phyloP scores from a whole-genome alignment of 2,888 invertebrate species.

The Mythimna lalbum region DNA sequence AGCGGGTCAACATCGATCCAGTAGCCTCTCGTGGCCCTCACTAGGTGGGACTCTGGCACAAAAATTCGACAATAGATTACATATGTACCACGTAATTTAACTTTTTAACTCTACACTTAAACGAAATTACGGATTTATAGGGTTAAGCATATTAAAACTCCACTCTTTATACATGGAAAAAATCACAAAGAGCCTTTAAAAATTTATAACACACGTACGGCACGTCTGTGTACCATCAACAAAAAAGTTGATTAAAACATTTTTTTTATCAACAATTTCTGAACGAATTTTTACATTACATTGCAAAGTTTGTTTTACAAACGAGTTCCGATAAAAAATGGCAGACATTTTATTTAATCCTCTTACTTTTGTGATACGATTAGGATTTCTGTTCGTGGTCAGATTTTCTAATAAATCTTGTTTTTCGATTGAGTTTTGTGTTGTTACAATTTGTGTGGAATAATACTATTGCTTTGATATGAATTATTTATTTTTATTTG shows the following conservation, averaged over 20 bases:
- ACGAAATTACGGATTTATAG: conserved; percentile 10
- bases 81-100: neutral
- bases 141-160: conserved; percentile 29
- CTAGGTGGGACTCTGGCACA: no score
- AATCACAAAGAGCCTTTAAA: conserved; percentile 49
- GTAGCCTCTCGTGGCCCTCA: no score
- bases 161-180: conserved; percentile 16
- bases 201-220: conserved; percentile 25
- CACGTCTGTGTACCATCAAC: conserved; percentile 26
- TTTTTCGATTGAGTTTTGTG: conserved; percentile 28
- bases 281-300: conserved; percentile 38
- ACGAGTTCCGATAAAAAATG: conserved; percentile 35
- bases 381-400: conserved; percentile 46
- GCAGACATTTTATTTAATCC: conserved; percentile 35
- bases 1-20: no score
- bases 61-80: neutral
- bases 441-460: conserved; percentile 20
- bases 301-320: conserved; percentile 39
- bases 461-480: conserved; percentile 22
- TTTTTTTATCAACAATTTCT: conserved; percentile 37
- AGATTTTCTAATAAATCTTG: conserved; percentile 50
- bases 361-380: conserved; percentile 41
- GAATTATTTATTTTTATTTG: conserved; percentile 26
- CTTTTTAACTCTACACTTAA: conserved; percentile 17
- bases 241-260: conserved; percentile 50